Conservation (phyloP, 2,113 vertebrate species). For the Sitta europaea region DNA sequence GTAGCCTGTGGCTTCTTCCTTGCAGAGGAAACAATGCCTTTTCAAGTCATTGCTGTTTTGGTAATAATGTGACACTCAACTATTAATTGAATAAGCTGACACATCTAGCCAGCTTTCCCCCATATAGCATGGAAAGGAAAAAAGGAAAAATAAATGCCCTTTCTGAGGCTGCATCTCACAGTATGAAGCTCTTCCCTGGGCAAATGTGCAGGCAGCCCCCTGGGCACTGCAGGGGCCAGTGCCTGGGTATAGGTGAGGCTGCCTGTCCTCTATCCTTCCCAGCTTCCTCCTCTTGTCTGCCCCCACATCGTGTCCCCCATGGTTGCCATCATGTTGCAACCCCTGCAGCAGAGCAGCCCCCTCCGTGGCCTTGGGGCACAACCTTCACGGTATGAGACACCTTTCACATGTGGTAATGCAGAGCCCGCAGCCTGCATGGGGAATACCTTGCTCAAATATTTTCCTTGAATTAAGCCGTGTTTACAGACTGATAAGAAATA, state of each 20-base stretch:
- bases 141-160: background rate
- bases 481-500: slow-evolving; percentile 34
- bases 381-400: accelerated
- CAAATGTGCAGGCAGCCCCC: background rate
- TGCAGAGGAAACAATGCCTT: background rate
- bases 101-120: background rate
- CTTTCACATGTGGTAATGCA: background rate
- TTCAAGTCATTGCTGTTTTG: background rate
- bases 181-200: background rate
- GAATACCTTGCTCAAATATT: slow-evolving; percentile 35
- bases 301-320: accelerated
- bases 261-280: background rate
- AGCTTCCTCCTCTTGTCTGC: background rate
- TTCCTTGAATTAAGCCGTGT: background rate
- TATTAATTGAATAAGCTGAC: background rate
- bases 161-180: background rate
- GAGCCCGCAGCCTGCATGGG: background rate
- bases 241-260: background rate
- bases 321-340: accelerated
- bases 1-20: background rate
- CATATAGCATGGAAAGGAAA: background rate
- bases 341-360: background rate
- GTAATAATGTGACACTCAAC: background rate
- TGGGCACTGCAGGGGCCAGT: background rate
- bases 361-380: accelerated